Base-by-base conservation (phyloP, 2,888 invertebrate genomes). In the Fragum sueziense region DNA sequence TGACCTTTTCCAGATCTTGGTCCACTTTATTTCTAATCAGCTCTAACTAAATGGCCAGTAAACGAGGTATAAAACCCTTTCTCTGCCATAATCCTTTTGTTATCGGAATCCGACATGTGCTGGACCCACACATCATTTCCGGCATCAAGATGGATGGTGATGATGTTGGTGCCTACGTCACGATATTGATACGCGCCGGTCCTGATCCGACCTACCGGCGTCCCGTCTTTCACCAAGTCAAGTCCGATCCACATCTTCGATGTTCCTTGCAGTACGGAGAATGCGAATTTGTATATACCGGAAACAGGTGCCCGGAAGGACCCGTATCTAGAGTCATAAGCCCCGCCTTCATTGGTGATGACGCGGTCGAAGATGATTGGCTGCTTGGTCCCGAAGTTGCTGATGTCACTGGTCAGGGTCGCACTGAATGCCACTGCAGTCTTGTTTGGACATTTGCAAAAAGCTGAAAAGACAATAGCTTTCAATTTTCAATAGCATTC, bases 331-430 rank as follows among this genome's bases (percentile, higher is more conserved):
- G 82, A 68, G 72, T 88, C 86, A 79, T 91, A 92, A 22, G 87
- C 91, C 1, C 85, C 87, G 17, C 92, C 92, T 14, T 91, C 86
- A 73, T 92, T 92, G 20, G 91, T 91, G 65, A 91, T 86, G 52
- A 91, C 89, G 33, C 88, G 85, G 83, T 91, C 91, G 76, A 90
- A 91, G 54, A 89, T 67, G 68, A 91, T 86, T 4, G 88, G 85
- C 80, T 91, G 88, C 20, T 86, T 79, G 14, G 85, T 86, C 9
- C 91, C 89, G 14, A 91, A 91, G 14, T 91, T 91, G 34, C 87
- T 83, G 79, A 91, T 91, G 73, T 90, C 89, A 7, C 86, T 68
- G 9, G 84, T 88, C 11, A 92, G 81, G 1, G 91, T 91, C 0
- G 86, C 91, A 61, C 90, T 91, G 85, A 92, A 92, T 0, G 92